Evolutionary conservation across 2,888 invertebrate species (phyloP).

Genomic region (Rhagophthalmus giganteus): DNA sequence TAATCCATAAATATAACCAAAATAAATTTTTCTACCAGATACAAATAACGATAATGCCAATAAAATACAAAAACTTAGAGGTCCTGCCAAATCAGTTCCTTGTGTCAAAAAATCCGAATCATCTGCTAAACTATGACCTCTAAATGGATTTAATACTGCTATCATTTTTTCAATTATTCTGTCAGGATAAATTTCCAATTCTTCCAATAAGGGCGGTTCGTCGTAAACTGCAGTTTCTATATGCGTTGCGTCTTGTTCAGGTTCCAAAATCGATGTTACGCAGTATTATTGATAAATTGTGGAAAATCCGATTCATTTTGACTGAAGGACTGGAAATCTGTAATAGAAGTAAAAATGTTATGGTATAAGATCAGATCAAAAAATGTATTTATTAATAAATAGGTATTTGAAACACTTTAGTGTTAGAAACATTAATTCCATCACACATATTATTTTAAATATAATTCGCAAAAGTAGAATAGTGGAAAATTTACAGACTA

Average conservation of each 20-base stretch:
- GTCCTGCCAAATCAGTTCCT: constrained; percentile 91
- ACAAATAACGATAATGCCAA: constrained; percentile 69
- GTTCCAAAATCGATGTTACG: constrained; percentile 34
- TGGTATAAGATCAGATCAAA: no score
- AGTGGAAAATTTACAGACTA: no score
- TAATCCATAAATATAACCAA: constrained; percentile 93
- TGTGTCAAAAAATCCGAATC: constrained; percentile 75
- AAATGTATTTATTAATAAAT: no score
- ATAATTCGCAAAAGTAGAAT: no score
- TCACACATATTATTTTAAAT: no score
- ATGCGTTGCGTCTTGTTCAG: not conserved
- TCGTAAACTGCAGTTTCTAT: constrained; percentile 6
- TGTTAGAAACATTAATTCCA: no score
- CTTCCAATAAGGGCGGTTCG: constrained; percentile 87
- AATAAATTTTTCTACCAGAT: constrained; percentile 80
- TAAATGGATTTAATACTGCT: constrained; percentile 85
- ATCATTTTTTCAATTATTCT: constrained; percentile 85
- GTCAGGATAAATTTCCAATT: constrained; percentile 89
- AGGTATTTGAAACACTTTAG: no score
- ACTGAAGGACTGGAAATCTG: constrained; percentile 65
- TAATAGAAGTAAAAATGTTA: no score
- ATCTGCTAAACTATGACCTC: constrained; percentile 69
- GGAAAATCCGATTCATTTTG: no score
- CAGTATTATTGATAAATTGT: no score
- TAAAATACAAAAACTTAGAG: constrained; percentile 83